A percentile compares a stretch with the other conserved stretches of the same genome.
Evolutionary conservation across 2,113 vertebrate species (phyloP).

Genomic region (Hydropotes inermis): DNA sequence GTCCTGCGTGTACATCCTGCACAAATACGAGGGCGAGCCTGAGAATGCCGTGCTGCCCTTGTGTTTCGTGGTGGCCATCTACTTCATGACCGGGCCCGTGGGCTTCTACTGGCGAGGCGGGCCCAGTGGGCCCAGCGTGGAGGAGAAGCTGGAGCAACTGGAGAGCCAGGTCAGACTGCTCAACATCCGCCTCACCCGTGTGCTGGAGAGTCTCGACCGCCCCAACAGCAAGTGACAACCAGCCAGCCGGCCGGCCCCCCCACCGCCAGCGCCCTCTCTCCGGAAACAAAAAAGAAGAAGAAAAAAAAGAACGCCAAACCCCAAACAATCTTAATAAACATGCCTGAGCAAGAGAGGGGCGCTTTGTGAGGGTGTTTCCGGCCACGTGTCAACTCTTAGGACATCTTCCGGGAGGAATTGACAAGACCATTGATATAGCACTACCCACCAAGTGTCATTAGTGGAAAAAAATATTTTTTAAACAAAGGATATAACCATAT

Average conservation of each 20-base stretch:
- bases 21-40: slow-evolving; percentile 95
- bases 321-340: slow-evolving; percentile 63
- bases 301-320: slow-evolving; percentile 1
- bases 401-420: not conserved
- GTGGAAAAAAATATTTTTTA: slow-evolving; percentile 50
- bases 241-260: slow-evolving; percentile 29
- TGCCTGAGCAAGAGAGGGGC: slow-evolving; percentile 66
- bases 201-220: slow-evolving; percentile 93
- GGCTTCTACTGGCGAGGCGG: slow-evolving; percentile 90
- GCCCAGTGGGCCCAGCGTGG: slow-evolving; percentile 83
- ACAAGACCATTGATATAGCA: slow-evolving; percentile 35
- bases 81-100: slow-evolving; percentile 96
- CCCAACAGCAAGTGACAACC: slow-evolving; percentile 84
- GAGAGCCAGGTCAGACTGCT: slow-evolving; percentile 95
- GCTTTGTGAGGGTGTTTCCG: slow-evolving; percentile 67
- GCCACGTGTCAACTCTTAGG: slow-evolving; percentile 46
- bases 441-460: slow-evolving; percentile 46
- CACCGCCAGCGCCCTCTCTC: slow-evolving; percentile 67
- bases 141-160: slow-evolving; percentile 96
- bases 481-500: slow-evolving; percentile 32
- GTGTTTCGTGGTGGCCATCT: slow-evolving; percentile 93
- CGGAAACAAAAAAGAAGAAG: not conserved
- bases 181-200: slow-evolving; percentile 93
- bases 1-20: slow-evolving; percentile 95
- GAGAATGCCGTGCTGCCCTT: slow-evolving; percentile 91